phyloP scores from a whole-genome alignment of 2,888 invertebrate genomes.

The Eupithecia tripunctaria region DNA sequence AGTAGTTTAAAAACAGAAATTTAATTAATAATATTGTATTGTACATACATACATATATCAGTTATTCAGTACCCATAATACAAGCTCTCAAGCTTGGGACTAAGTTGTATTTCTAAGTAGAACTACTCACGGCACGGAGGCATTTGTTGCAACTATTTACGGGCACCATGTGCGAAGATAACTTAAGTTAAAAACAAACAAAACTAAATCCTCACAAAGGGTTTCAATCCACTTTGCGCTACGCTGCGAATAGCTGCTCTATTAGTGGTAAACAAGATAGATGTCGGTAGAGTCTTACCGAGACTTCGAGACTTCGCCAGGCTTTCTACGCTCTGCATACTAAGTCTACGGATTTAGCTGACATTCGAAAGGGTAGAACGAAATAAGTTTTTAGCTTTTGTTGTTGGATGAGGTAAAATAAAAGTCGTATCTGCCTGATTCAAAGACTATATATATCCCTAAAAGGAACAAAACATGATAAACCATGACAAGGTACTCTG shows the following conservation, averaged over 20 bases:
- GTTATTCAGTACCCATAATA: too few relatives aligned
- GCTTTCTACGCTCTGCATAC: conserved; percentile 39
- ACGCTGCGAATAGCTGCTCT: conserved; percentile 31
- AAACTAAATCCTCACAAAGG: conserved; percentile 27
- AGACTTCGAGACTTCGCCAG: conserved; percentile 33
- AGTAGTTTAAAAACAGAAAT: too few relatives aligned
- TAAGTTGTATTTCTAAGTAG: too few relatives aligned
- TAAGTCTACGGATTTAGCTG: conserved; percentile 24
- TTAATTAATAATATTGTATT: too few relatives aligned
- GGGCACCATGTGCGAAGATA: neutral
- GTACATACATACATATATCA: too few relatives aligned
- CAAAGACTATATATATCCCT: neutral
- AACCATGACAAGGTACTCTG: too few relatives aligned
- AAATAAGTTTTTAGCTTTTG: conserved; percentile 8
- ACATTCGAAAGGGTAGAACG: conserved; percentile 2
- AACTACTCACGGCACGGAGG: too few relatives aligned
- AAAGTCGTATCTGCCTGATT: neutral
- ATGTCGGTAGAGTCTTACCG: conserved; percentile 34
- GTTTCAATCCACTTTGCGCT: conserved; percentile 32
- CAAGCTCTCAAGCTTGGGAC: too few relatives aligned
- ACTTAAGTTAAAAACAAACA: neutral
- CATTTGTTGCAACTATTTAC: neutral
- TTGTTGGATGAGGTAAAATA: neutral
- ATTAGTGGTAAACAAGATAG: conserved; percentile 52
- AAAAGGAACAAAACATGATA: too few relatives aligned